These are phyloP conservation scores for Abrostola tripartita DNA, from an alignment of 2,888 invertebrate genomes.

Conservation along the genomic window DNA sequence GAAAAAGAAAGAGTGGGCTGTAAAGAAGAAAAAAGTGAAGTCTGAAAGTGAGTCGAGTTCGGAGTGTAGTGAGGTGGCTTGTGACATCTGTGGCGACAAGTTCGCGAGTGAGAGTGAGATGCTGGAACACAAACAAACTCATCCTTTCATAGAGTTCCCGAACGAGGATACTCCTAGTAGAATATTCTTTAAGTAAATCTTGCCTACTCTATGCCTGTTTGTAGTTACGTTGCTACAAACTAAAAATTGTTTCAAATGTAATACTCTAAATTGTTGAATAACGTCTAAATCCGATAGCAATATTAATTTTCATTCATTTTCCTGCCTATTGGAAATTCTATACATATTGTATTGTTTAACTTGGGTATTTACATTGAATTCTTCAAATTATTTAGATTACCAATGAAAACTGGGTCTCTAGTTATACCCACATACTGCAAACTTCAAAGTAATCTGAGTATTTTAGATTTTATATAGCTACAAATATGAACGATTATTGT, in stretches of 20 bases:
- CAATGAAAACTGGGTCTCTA: neutral
- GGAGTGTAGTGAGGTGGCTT: slow-evolving; percentile 60
- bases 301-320: no score
- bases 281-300: no score
- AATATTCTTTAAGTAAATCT: slow-evolving; percentile 84
- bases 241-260: neutral
- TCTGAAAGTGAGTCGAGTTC: slow-evolving; percentile 42
- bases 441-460: no score
- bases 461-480: no score
- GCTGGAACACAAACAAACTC: slow-evolving; percentile 82
- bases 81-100: slow-evolving; percentile 83
- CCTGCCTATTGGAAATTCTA: no score
- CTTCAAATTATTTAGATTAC: no score
- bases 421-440: no score
- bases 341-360: no score
- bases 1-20: slow-evolving; percentile 64
- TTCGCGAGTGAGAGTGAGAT: slow-evolving; percentile 75
- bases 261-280: no score
- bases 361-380: no score
- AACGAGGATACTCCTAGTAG: slow-evolving; percentile 84
- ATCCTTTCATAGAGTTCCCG: slow-evolving; percentile 85
- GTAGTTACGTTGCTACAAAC: slow-evolving; percentile 23
- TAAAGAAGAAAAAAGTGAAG: slow-evolving; percentile 66
- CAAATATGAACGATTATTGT: no score
- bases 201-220: slow-evolving; percentile 50